phyloP scores from a whole-genome alignment of 2,113 vertebrate species.

The Piaya cayana region DNA sequence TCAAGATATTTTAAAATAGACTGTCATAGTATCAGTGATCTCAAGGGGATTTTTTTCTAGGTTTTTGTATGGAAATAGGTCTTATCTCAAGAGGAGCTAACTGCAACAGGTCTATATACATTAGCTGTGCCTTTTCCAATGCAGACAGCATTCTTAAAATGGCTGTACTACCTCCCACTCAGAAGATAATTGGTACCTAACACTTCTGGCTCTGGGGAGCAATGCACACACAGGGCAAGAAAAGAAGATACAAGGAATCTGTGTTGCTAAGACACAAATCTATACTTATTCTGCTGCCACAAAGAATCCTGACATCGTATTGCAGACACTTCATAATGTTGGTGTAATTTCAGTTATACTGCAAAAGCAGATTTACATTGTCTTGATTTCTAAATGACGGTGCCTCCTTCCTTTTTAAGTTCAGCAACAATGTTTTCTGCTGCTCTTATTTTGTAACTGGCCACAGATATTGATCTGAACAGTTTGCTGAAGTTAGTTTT shows the following conservation, averaged over 20 bases:
- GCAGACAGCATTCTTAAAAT: neutral
- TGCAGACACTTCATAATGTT: neutral
- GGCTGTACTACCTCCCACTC: neutral
- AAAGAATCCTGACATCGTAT: neutral
- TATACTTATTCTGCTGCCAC: neutral
- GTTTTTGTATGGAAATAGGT: constrained; percentile 45
- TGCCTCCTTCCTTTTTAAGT: neutral
- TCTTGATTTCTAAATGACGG: neutral
- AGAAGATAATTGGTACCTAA: neutral
- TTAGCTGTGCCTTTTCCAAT: neutral
- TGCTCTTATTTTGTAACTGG: neutral
- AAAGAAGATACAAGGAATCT: neutral
- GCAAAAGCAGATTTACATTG: neutral
- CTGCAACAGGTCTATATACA: constrained; percentile 1
- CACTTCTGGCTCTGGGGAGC: neutral
- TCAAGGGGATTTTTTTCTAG: neutral
- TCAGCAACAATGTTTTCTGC: neutral
- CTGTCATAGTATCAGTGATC: neutral
- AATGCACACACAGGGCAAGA: fast-evolving
- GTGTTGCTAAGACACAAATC: neutral
- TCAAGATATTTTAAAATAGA: constrained; percentile 38
- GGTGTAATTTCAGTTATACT: neutral
- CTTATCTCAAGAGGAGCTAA: constrained; percentile 21
- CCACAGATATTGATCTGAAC: neutral
- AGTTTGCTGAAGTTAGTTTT: neutral